Evolutionary conservation across 2,888 invertebrate genomes (phyloP).

Genomic region (Diabrotica balteata): DNA sequence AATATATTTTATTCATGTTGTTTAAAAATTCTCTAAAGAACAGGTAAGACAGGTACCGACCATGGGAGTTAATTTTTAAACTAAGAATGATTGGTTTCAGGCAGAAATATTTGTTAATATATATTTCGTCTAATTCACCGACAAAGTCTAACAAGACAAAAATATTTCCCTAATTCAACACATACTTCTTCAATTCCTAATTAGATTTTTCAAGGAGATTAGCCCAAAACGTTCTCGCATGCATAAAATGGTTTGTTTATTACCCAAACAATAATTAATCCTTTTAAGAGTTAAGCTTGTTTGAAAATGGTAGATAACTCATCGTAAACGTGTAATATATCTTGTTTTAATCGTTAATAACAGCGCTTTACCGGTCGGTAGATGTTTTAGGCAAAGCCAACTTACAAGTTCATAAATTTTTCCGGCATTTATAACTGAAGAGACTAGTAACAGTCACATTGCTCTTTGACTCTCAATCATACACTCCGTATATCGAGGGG

Average conservation of each 20-base stretch:
- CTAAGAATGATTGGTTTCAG: neutral
- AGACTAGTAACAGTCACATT: conserved; percentile 41
- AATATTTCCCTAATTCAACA: conserved; percentile 21
- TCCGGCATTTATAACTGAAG: conserved; percentile 46
- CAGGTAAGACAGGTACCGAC: too few species aligned
- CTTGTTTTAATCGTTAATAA: conserved; percentile 34
- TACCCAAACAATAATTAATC: conserved; percentile 28
- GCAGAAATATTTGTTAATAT: neutral
- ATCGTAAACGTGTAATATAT: conserved; percentile 36
- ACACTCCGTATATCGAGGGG: conserved; percentile 13
- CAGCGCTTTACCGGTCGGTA: conserved; percentile 34
- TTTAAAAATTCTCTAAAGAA: too few species aligned
- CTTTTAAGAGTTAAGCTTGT: conserved; percentile 22
- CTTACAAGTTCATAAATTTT: conserved; percentile 49
- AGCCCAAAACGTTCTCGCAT: conserved; percentile 10
- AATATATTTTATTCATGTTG: too few species aligned
- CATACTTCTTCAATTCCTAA: conserved; percentile 20
- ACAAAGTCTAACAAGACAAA: conserved; percentile 16
- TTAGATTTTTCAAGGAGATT: conserved; percentile 24
- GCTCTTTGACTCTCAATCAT: conserved; percentile 49
- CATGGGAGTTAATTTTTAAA: neutral
- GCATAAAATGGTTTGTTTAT: conserved; percentile 24
- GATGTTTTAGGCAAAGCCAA: conserved; percentile 41
- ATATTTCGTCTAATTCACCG: conserved; percentile 6
- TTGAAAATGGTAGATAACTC: conserved; percentile 34